Conservation (phyloP, 2,113 vertebrate genomes). For the Sturnus vulgaris region DNA sequence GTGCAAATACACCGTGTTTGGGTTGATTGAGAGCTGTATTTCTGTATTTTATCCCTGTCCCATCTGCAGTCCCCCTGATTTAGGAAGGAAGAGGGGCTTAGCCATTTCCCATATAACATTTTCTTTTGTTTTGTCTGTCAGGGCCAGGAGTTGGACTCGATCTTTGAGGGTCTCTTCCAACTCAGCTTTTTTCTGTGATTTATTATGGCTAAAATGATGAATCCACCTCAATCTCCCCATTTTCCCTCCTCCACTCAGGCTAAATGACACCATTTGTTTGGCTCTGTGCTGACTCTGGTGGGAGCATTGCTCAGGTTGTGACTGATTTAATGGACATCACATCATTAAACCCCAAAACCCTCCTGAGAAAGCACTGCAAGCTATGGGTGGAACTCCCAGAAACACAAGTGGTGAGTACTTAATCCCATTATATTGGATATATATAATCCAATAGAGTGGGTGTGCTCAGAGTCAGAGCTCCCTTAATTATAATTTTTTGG, state of each 20-base stretch:
- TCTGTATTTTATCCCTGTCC: neutral
- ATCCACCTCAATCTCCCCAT: neutral
- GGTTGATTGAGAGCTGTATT: neutral
- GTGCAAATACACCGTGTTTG: rapidly evolving
- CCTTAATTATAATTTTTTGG: neutral
- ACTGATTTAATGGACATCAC: neutral
- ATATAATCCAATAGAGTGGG: neutral
- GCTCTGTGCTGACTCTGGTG: neutral
- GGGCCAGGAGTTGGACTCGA: no score
- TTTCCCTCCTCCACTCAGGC: neutral
- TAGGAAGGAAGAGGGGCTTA: neutral
- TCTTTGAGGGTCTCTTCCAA: neutral
- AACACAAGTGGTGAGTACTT: neutral
- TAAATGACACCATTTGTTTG: neutral
- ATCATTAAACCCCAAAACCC: neutral
- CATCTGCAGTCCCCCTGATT: neutral
- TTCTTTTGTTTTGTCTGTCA: neutral
- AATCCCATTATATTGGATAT: neutral
- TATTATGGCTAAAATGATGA: neutral
- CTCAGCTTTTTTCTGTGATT: neutral
- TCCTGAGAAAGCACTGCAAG: neutral
- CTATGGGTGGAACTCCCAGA: neutral
- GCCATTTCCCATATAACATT: neutral
- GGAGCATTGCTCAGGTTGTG: neutral
- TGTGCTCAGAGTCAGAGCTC: neutral